A percentile compares a stretch with the other conserved stretches of the same genome.
Conservation (phyloP, 2,797 vertebrate genomes). For the Rhadinocentrus ornatus region DNA sequence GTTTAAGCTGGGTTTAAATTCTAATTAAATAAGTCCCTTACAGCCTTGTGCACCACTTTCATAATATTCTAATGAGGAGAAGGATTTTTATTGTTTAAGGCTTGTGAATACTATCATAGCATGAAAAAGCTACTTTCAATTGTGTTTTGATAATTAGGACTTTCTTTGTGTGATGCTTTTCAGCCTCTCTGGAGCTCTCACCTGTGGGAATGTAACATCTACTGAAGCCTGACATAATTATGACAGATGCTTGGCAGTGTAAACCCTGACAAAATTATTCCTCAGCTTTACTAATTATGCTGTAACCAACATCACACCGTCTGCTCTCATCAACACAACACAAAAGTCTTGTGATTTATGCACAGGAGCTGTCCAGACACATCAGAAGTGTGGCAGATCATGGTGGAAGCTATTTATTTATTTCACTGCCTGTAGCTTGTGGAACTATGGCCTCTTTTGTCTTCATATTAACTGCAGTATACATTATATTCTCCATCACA, state of each 20-base stretch:
- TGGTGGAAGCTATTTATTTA: not conserved
- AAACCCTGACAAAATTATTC: conserved; percentile 32
- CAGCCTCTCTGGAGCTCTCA: conserved; percentile 13
- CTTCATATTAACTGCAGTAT: conserved; percentile 1
- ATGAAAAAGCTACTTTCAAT: not conserved
- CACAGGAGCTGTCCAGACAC: conserved; percentile 4
- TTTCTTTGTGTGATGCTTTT: conserved; percentile 14
- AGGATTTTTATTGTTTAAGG: not conserved
- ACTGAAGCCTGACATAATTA: conserved; percentile 23
- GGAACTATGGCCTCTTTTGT: conserved; percentile 13
- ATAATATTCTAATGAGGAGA: no score
- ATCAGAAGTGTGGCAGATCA: not conserved
- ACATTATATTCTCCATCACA: not conserved
- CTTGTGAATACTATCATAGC: not conserved
- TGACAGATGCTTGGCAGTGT: conserved; percentile 30
- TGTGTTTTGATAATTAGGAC: conserved; percentile 1
- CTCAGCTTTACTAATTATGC: conserved; percentile 15
- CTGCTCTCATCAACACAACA: conserved; percentile 8
- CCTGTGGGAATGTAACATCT: conserved; percentile 32
- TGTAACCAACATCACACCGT: not conserved
- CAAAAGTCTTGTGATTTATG: conserved; percentile 37
- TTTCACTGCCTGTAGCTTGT: not conserved
- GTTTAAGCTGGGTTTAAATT: no score
- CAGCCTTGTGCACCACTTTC: no score
- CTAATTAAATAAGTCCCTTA: no score